These are phyloP conservation scores for Sinocyclocheilus anshuiensis DNA, from an alignment of 2,113 vertebrate species.

Conservation along the genomic window DNA sequence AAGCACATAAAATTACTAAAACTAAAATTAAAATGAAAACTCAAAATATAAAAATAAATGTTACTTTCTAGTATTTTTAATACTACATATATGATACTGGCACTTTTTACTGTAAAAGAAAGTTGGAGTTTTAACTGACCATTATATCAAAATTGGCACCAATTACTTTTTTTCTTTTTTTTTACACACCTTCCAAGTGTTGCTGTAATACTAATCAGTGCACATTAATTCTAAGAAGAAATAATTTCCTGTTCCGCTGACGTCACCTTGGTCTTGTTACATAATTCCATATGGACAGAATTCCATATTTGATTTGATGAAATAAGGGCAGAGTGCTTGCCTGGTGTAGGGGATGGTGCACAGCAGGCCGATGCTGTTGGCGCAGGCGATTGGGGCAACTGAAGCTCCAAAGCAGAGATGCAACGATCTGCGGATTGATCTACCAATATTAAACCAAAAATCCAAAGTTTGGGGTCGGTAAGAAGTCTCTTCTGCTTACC, in stretches of 20 bases:
- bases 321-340: slow-evolving; percentile 60
- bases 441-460: not conserved
- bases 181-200: not conserved
- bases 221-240: too few species aligned
- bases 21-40: too few species aligned
- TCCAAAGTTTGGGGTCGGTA: not conserved
- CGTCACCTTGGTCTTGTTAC: not conserved
- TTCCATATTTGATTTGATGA: not conserved
- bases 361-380: slow-evolving; percentile 94
- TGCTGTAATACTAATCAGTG: not conserved
- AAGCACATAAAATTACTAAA: not conserved
- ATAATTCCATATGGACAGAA: not conserved
- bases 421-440: not conserved
- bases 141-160: not conserved
- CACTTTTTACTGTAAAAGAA: not conserved
- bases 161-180: not conserved
- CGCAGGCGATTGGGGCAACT: slow-evolving; percentile 87
- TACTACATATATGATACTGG: not conserved
- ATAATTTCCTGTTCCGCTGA: not conserved
- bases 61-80: not conserved
- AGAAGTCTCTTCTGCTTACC: not conserved
- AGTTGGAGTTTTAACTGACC: not conserved
- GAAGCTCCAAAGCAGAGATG: not conserved
- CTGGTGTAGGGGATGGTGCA: slow-evolving; percentile 98
- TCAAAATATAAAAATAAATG: not conserved